Evolutionary conservation across 2,888 invertebrate genomes (phyloP).

Genomic region (Crioceris asparagi): DNA sequence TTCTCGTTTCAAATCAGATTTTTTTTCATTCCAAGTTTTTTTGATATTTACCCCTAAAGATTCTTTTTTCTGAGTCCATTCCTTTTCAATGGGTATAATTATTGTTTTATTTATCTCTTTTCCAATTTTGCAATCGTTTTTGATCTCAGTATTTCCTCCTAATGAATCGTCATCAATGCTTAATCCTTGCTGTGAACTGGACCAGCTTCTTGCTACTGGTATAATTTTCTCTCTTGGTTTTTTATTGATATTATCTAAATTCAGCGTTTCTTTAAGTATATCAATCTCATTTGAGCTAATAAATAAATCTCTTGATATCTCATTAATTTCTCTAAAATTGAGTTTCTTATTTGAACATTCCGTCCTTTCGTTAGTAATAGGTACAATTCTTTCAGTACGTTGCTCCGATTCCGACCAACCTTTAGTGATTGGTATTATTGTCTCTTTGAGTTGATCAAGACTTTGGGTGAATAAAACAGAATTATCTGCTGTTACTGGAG

Average conservation of each 20-base stretch:
- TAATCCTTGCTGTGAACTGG: not conserved
- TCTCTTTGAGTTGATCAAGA: too few relatives aligned
- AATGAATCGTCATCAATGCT: conserved; percentile 1
- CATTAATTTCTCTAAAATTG: not conserved
- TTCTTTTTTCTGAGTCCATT: conserved; percentile 2
- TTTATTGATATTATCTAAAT: not conserved
- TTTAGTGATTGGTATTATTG: too few relatives aligned
- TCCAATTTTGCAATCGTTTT: too few relatives aligned
- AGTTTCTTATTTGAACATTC: not conserved
- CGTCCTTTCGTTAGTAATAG: conserved; percentile 31
- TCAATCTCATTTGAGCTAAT: conserved; percentile 1
- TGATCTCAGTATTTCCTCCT: not conserved
- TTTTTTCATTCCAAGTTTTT: too few relatives aligned
- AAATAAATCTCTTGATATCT: not conserved
- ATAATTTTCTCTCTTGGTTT: conserved; percentile 2
- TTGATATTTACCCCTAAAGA: too few relatives aligned
- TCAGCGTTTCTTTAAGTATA: not conserved
- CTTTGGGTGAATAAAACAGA: too few relatives aligned
- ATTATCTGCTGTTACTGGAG: too few relatives aligned
- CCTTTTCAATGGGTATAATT: conserved; percentile 6
- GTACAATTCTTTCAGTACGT: conserved; percentile 3
- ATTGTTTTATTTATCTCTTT: not conserved
- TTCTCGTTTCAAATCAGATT: too few relatives aligned
- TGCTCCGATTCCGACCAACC: too few relatives aligned
- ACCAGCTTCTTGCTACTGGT: conserved; percentile 2